Evolutionary conservation across 2,113 vertebrate species (phyloP), one percentile per base, ranked within the genome.

Genomic region (Sardina pilchardus): DNA sequence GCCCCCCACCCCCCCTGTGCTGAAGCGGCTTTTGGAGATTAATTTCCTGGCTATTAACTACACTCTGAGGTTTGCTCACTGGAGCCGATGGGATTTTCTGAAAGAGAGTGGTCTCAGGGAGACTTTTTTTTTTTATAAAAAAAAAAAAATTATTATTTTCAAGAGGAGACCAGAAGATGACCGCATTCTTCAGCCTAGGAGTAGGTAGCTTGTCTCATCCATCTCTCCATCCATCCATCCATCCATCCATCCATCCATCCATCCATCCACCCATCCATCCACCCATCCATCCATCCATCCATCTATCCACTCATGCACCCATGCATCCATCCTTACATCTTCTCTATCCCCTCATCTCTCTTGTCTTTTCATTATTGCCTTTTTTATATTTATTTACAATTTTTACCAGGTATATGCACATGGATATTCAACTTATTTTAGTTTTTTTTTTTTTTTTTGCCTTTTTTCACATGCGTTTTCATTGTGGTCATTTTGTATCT

Each of bases 21-120:
- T 67, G 83, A 84, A 87, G 53, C 82, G 26, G 75, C 84, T 78
- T 59, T 84, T 48, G 59, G 45, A 82, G 85, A 83, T 85, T 82
- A 83, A 85, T 43, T 56, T 86, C 81, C 63, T 82, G 42, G 24
- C 53, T 53, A 71, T 85, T 89, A 89, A 87, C 85, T 83, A 87
- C 85, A 83, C 81, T 48, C 59, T 14, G 30, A 44, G 82, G 63
- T 34, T 50, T 1, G 42, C 39, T 83, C 63, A 80, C 83, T 39
- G 36, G 50, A 34, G 44, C 53, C 53, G 16, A 30, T 81, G 87
- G 87, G 84, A 85, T 81, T 88, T 83, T 83, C 34, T 43, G 24
- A 59, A 7, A 14, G 45, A 53, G 30, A 48, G 63, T 71, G 63
- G 26, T 71, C 63, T 71, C 2, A 34, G n/a, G 12, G 7, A 12